A percentile compares a stretch with the other conserved stretches of the same genome.
Evolutionary conservation across 2,888 invertebrate genomes (phyloP).

Genomic region (Strigamia maritima): DNA sequence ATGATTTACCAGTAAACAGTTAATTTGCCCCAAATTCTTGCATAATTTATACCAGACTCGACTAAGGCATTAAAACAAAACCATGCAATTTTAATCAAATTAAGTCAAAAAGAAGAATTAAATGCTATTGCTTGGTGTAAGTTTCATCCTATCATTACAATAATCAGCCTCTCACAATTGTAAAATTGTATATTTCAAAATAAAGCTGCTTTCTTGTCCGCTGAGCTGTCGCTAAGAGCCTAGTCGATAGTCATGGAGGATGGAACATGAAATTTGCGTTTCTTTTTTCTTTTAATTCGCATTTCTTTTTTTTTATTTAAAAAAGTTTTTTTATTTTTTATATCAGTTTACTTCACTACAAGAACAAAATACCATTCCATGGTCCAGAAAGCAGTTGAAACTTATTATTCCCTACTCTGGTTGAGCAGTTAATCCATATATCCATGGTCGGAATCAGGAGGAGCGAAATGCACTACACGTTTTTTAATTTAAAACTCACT

Average conservation of each 20-base stretch:
- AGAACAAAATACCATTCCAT: conserved; percentile 16
- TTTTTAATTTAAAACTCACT: conserved; percentile 28
- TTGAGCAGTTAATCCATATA: conserved; percentile 30
- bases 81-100: background rate
- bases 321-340: background rate
- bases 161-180: background rate
- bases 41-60: conserved; percentile 30
- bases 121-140: conserved; percentile 28
- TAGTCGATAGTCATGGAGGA: conserved; percentile 34
- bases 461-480: conserved; percentile 29
- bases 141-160: conserved; percentile 6
- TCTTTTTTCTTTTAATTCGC: background rate
- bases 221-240: conserved; percentile 22
- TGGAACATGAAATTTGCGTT: conserved; percentile 30
- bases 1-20: background rate
- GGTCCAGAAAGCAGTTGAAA: conserved; percentile 25
- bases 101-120: background rate
- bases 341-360: background rate
- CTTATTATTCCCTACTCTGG: conserved; percentile 16
- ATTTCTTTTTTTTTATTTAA: background rate
- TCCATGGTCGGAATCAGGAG: conserved; percentile 32
- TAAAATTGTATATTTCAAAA: conserved; percentile 30
- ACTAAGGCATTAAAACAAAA: conserved; percentile 15
- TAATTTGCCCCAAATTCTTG: conserved; percentile 6
- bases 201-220: conserved; percentile 31